These are phyloP conservation scores for Lysandra coridon DNA, from an alignment of 2,888 invertebrate species.

Conservation along the genomic window DNA sequence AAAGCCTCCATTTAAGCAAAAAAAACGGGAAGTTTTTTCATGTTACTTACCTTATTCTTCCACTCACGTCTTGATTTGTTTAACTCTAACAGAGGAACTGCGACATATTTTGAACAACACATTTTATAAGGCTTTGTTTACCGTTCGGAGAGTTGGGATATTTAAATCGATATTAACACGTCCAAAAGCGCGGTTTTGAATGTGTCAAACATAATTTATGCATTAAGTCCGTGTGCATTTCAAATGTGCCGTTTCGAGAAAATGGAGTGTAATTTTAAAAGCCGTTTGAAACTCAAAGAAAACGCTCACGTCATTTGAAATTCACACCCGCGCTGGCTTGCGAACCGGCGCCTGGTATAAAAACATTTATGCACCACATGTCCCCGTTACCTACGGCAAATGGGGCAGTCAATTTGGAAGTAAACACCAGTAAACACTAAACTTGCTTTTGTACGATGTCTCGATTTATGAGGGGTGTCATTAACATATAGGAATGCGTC, in stretches of 20 bases:
- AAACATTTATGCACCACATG: conserved; percentile 28
- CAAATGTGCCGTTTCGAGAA: conserved; percentile 3
- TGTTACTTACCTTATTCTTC: no score
- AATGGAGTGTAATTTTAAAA: conserved; percentile 28
- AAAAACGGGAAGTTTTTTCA: no score
- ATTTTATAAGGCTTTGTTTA: not conserved
- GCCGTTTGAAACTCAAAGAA: conserved; percentile 23
- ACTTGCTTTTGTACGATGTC: conserved; percentile 7
- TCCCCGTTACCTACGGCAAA: conserved; percentile 20
- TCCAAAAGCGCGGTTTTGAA: not conserved
- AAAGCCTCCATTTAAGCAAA: no score
- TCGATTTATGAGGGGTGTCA: conserved; percentile 19
- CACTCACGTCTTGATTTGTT: not conserved
- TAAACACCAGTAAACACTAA: not conserved
- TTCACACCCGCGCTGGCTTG: not conserved
- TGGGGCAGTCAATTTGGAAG: conserved; percentile 22
- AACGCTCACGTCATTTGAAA: conserved; percentile 20
- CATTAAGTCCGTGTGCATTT: conserved; percentile 31
- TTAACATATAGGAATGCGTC: not conserved
- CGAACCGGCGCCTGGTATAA: not conserved
- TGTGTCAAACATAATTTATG: conserved; percentile 18
- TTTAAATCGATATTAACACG: not conserved
- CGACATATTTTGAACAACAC: not conserved
- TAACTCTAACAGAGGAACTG: not conserved
- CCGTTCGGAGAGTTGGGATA: not conserved